Base-by-base conservation (phyloP, 2,113 vertebrate species). In the Pelecanoides urinatrix region DNA sequence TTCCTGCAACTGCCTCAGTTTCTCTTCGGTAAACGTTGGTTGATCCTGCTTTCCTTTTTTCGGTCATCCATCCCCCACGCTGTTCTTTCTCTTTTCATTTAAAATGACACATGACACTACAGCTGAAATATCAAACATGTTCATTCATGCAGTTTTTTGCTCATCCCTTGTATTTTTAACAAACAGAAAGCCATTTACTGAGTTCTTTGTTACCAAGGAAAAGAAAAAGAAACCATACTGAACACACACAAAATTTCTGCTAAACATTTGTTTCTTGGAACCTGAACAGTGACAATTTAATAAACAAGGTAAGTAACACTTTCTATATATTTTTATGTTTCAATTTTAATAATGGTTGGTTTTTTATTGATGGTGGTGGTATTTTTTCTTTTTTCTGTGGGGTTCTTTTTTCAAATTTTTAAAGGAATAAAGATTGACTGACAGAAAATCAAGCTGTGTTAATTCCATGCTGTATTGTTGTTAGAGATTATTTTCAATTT, bases 401-500 rank as follows among this genome's bases (percentile, higher is more conserved):
- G 3, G 4, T 38, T 71, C 17, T 67, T 66, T 65, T 76, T 50
- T 27, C n/a, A 65, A 50, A 77, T 66, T 94, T 94, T 84, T 84
- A 67, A 92, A 50, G 66, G 63, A 88, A 70, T 76, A 66, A 94
- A 88, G 67, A 40, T 1, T 95, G 88, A 90, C 50, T 88, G 71
- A 63, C 79, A 92, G 88, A 89, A 91, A 84, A 90, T 45, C 91
- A 94, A 92, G 68, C 56, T 90, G 90, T 72, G 80, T 94, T 92
- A 92, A 91, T 84, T 87, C 70, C 17, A 61, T 11, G 3, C 25
- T 66, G 19, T 58, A 84, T 81, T 96, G 80, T 63, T 88, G 45
- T 38, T 81, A 34, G 56, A 84, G 88, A 92, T 95, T 97, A 91
- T 91, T 95, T 93, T 91, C 66, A 56, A 19, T 76, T 50, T 86